phyloP scores from a whole-genome alignment of 2,113 vertebrate species.

The Corvus hawaiiensis region DNA sequence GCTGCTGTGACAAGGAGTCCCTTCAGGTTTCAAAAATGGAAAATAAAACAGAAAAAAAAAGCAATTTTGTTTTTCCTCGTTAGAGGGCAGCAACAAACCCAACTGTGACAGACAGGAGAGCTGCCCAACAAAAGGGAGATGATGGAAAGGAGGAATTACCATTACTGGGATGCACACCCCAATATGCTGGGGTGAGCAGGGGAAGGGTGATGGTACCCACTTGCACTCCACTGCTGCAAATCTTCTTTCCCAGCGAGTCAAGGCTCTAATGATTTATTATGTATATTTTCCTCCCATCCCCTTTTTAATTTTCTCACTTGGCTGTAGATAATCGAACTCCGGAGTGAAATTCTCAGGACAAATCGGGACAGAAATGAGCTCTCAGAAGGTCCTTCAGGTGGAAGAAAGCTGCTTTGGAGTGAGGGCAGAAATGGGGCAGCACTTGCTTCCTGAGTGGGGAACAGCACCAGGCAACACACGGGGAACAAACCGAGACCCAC shows the following conservation, averaged over 20 bases:
- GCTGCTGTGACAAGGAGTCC: neutral
- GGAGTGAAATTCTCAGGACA: neutral
- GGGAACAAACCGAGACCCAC: neutral
- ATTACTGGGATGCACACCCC: accelerated
- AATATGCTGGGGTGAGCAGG: neutral
- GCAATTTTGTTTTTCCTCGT: neutral
- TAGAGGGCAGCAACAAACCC: constrained; percentile 30
- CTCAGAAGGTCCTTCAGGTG: neutral
- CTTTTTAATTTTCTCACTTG: neutral
- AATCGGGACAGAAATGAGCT: neutral
- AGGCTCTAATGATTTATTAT: neutral
- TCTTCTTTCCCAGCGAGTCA: accelerated
- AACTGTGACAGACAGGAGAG: neutral
- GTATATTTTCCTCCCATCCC: accelerated
- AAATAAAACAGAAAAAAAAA: neutral
- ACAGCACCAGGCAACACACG: neutral
- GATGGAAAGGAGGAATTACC: neutral
- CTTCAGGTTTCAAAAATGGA: neutral
- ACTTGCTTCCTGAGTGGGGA: accelerated
- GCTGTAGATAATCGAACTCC: neutral
- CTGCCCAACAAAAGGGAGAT: neutral
- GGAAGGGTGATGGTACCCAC: accelerated
- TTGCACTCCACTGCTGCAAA: accelerated
- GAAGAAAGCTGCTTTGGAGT: neutral
- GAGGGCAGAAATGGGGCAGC: neutral